These are phyloP conservation scores for Macrosteles quadrilineatus DNA, from an alignment of 1,140 invertebrate species.

Conservation along the genomic window DNA sequence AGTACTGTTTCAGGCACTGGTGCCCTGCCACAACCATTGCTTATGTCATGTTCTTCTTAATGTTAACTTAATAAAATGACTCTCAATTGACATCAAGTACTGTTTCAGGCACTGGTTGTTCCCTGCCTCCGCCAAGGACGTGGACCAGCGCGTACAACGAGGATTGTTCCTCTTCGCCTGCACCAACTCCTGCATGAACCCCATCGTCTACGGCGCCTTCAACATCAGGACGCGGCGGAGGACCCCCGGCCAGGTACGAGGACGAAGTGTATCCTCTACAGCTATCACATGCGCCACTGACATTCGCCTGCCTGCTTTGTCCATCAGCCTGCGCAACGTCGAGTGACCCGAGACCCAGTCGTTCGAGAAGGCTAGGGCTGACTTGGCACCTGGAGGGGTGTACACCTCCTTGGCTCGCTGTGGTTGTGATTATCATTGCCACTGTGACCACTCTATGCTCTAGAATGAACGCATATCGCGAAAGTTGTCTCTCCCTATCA, in stretches of 20 bases:
- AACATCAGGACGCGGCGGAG: constrained; percentile 60
- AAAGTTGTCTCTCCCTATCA: too few relatives aligned
- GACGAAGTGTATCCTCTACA: constrained; percentile 27
- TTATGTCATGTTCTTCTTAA: constrained; percentile 83
- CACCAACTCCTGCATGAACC: constrained; percentile 92
- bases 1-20: constrained; percentile 67
- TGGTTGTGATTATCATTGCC: not conserved
- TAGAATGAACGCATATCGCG: too few relatives aligned
- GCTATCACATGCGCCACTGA: constrained; percentile 41
- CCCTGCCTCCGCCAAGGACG: constrained; percentile 64
- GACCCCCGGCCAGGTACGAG: constrained; percentile 36
- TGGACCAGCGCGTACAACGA: constrained; percentile 80
- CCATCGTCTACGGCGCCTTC: constrained; percentile 77
- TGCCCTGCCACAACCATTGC: constrained; percentile 71
- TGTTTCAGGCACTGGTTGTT: constrained; percentile 77
- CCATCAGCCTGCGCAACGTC: constrained; percentile 36
- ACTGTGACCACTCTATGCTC: not conserved
- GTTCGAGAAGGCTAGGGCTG: not conserved
- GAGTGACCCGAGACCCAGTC: constrained; percentile 33
- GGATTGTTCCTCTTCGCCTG: constrained; percentile 91
- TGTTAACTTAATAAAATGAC: constrained; percentile 90
- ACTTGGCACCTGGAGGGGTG: not conserved
- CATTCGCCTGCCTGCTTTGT: constrained; percentile 37
- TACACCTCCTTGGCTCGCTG: not conserved
- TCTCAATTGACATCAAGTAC: constrained; percentile 50